phyloP scores from a whole-genome alignment of 2,888 invertebrate species.

The Dicranocentrus wangi region DNA sequence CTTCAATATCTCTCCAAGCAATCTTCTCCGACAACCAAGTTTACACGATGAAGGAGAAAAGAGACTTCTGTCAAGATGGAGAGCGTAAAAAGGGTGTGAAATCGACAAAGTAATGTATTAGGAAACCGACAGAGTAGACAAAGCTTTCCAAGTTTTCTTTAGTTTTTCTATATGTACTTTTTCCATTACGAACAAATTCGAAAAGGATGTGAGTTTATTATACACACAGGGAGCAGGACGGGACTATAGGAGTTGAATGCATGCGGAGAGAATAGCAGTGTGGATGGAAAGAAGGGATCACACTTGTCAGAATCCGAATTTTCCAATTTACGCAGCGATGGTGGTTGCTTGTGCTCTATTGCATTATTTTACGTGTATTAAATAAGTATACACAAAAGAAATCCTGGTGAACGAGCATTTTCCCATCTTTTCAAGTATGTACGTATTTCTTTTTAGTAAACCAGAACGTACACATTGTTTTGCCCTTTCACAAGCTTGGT shows the following conservation, averaged over 20 bases:
- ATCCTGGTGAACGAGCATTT: neutral
- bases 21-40: neutral
- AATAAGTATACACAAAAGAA: slow-evolving; percentile 21
- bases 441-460: neutral
- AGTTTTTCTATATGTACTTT: slow-evolving; percentile 15
- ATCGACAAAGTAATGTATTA: slow-evolving; percentile 69
- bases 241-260: neutral
- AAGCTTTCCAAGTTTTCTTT: slow-evolving; percentile 52
- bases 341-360: slow-evolving; percentile 46
- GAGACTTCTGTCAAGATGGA: slow-evolving; percentile 66
- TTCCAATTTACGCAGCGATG: slow-evolving; percentile 71
- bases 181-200: neutral
- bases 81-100: slow-evolving; percentile 67
- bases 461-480: slow-evolving; percentile 1
- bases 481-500: slow-evolving; percentile 17
- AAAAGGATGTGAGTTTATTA: slow-evolving; percentile 8
- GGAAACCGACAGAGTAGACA: slow-evolving; percentile 63
- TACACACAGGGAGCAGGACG: neutral
- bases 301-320: slow-evolving; percentile 72
- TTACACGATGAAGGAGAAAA: slow-evolving; percentile 35
- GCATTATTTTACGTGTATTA: slow-evolving; percentile 23
- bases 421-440: neutral
- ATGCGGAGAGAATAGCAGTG: slow-evolving; percentile 51
- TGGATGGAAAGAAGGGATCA: slow-evolving; percentile 71
- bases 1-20: neutral